Conservation (phyloP, 37 sponge, comb jelly and placozoan genomes). For the Spongia lamella region DNA sequence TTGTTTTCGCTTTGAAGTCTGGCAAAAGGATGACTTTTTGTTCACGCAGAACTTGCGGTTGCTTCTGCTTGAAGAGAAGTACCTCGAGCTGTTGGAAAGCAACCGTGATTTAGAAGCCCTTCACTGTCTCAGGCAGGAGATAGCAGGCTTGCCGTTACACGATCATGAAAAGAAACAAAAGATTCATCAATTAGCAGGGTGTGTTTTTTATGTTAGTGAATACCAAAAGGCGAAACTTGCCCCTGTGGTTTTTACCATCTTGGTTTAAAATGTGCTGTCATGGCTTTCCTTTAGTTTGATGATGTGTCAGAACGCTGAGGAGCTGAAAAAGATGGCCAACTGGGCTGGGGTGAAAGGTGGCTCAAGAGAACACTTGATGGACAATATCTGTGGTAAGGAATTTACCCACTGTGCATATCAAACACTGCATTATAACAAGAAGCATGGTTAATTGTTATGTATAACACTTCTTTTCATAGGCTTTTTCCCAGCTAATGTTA, state of each 20-base stretch:
- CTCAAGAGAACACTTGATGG: constrained; percentile 80
- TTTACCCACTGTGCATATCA: neutral
- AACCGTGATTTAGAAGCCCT: constrained; percentile 78
- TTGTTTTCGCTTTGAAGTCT: neutral
- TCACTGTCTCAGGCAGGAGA: constrained; percentile 81
- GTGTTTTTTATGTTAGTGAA: neutral
- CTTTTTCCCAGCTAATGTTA: constrained; percentile 89
- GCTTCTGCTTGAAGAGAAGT: constrained; percentile 90
- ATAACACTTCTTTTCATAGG: constrained; percentile 18
- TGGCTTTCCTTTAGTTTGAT: constrained; percentile 53
- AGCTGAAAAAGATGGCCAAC: constrained; percentile 67
- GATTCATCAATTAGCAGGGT: constrained; percentile 71
- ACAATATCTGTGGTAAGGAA: constrained; percentile 78
- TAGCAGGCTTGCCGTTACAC: constrained; percentile 71
- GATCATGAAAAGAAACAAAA: constrained; percentile 46
- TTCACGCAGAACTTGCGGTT: constrained; percentile 74
- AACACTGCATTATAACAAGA: neutral
- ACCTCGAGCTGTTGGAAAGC: constrained; percentile 90
- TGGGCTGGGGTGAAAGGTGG: constrained; percentile 89
- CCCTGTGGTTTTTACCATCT: neutral
- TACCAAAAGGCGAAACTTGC: neutral
- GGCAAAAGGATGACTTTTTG: neutral
- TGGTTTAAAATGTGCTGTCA: neutral
- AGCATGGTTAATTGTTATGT: too few relatives aligned
- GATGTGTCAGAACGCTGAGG: constrained; percentile 81